phyloP scores from a whole-genome alignment of 1,140 invertebrate genomes.

The Pygmarrhopalites habei region DNA sequence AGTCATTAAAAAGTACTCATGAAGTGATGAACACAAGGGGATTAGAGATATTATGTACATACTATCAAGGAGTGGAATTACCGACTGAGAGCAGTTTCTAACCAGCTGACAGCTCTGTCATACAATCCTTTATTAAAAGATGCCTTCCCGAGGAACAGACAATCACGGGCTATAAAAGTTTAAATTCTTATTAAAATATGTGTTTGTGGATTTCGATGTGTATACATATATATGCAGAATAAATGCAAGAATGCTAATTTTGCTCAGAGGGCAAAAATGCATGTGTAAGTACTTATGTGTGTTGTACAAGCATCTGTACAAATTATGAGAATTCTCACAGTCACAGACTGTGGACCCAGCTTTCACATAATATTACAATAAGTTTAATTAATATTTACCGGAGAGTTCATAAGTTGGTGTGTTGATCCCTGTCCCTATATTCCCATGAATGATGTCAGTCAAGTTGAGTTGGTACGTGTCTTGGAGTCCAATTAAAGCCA shows the following conservation, averaged over 20 bases:
- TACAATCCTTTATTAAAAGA: conserved; percentile 45
- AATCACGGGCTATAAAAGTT: conserved; percentile 42
- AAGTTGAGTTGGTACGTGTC: conserved; percentile 50
- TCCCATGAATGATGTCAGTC: conserved; percentile 45
- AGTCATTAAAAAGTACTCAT: too few species aligned
- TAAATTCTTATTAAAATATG: too few species aligned
- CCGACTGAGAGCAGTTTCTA: conserved; percentile 45
- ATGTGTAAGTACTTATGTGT: background rate
- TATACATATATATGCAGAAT: too few species aligned
- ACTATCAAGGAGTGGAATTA: too few species aligned
- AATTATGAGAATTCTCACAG: too few species aligned
- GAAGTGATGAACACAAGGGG: too few species aligned
- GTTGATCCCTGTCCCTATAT: conserved; percentile 7
- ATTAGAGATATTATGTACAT: too few species aligned
- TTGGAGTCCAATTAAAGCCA: conserved; percentile 48
- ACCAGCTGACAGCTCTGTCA: conserved; percentile 45
- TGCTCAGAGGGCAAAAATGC: background rate
- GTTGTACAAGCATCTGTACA: background rate
- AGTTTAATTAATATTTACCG: conserved; percentile 45
- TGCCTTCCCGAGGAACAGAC: conserved; percentile 45
- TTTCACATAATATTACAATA: too few species aligned
- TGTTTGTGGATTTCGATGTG: too few species aligned
- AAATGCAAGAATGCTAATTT: too few species aligned
- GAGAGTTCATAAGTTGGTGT: conserved; percentile 42
- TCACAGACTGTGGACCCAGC: too few species aligned